phyloP scores from a whole-genome alignment of 2,888 invertebrate species.

The Pandemis cinnamomeana region DNA sequence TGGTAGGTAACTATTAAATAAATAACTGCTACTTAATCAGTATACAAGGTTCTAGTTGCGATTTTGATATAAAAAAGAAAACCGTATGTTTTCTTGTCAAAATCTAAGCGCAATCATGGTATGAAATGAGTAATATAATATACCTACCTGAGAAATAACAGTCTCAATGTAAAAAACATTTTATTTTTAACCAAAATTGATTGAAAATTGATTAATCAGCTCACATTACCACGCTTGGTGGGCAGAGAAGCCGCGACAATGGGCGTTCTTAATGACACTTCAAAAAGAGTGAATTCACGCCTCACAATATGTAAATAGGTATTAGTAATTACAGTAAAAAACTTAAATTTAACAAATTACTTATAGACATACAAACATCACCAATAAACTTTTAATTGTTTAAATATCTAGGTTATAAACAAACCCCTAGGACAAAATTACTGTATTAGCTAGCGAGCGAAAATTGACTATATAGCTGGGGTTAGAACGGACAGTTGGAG shows the following conservation, averaged over 20 bases:
- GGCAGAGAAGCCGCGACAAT: not conserved
- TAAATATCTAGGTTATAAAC: not conserved
- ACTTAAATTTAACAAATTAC: conserved; percentile 26
- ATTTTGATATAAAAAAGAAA: not conserved
- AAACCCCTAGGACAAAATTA: conserved; percentile 28
- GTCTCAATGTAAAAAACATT: not conserved
- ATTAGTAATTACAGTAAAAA: conserved; percentile 8
- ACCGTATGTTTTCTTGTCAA: not conserved
- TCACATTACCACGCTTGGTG: not conserved
- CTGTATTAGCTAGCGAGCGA: conserved; percentile 46
- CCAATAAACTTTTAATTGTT: conserved; percentile 18
- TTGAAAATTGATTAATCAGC: not conserved
- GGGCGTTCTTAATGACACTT: not conserved
- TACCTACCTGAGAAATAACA: no score
- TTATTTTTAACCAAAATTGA: not conserved
- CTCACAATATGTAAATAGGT: not conserved
- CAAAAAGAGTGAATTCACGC: not conserved
- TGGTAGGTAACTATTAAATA: not conserved
- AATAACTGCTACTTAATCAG: not conserved
- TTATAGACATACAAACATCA: conserved; percentile 20
- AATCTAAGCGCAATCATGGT: not conserved
- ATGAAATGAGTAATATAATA: no score
- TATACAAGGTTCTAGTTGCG: not conserved
- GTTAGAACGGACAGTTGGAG: conserved; percentile 43
- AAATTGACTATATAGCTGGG: conserved; percentile 51